Base-by-base conservation (phyloP, 30 jellyfish, hydroid and myxozoan species). In the Cassiopea andromeda region DNA sequence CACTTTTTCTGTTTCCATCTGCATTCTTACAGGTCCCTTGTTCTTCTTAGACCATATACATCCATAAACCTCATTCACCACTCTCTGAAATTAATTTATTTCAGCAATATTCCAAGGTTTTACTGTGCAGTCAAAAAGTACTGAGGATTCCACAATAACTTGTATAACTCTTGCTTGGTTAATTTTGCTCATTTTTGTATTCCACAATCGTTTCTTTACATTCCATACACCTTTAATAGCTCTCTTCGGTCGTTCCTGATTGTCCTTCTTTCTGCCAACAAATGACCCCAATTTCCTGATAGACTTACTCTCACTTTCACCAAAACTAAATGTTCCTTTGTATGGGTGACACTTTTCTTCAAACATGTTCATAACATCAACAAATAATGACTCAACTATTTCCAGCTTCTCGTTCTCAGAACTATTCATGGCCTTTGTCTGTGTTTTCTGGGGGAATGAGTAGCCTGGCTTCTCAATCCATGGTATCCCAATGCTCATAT, bases 231-330 rank as follows among this genome's bases (percentile, higher is more conserved):
- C 75, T 4, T 66, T 2, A 0, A 15, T 66, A 66, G 75, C 75
- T 66, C 75, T 66, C 75, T 19, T 14, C 45, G 7, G 75, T 66
- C 45, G 14, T 66, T 66, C 75, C 75, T 66, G 43, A 19, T 7
- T 66, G 19, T 66, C 75, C 15, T 66, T 66, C 75, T 15, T 66
- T 66, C 43, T 66, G 0, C 75, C 75, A 66, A 0, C 45, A 66
- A 66, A 66, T 66, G 0, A 66, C 75, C 75, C 75, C 75, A 66
- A 19, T 1, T 0, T 66, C 75, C 75, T 66, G 75, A 66, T 66
- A 66, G 75, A 66, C 75, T 66, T 19, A 66, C 75, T 66, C 45
- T 27, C 38, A 66, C 75, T 66, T 66, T 66, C 75, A 13, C 75
- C 75, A 66, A 66, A 15, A 66, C 7, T 14, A 19, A 66, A 13